Percentiles rank a stretch among this genome's conserved stretches.
Conservation (phyloP, 23 tunicate genomes). For the Ciona savignyi region DNA sequence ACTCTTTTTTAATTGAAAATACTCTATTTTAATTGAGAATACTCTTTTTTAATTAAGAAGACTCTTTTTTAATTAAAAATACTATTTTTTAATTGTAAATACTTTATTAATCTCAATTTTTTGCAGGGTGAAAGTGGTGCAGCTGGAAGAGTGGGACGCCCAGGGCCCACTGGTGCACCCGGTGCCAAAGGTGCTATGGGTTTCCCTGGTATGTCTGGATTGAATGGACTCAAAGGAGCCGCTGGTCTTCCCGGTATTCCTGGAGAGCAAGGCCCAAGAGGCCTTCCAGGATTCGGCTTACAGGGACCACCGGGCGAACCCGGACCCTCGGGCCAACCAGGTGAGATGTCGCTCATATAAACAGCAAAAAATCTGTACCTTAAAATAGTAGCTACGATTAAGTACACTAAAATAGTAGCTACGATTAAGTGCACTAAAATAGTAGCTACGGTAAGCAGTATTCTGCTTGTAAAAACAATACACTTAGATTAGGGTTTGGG, state of each 20-base stretch:
- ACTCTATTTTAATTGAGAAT: too few species aligned
- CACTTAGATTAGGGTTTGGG: neutral
- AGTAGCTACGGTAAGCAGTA: too few species aligned
- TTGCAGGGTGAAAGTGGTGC: constrained; percentile 56
- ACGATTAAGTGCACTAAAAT: too few species aligned
- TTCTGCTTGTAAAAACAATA: too few species aligned
- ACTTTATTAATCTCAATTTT: neutral
- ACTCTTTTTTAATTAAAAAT: neutral
- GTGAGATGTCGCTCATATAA: neutral
- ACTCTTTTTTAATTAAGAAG: too few species aligned
- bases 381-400: too few species aligned
- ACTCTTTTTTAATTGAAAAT: too few species aligned
- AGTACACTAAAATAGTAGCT: too few species aligned
- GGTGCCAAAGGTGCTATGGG: constrained; percentile 76
- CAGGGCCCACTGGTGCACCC: constrained; percentile 39
- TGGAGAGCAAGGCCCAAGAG: constrained; percentile 57
- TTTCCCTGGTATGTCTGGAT: constrained; percentile 58
- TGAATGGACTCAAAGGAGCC: constrained; percentile 54
- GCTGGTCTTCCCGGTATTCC: constrained; percentile 55
- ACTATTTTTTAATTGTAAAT: neutral
- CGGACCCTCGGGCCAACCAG: constrained; percentile 62
- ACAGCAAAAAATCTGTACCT: neutral
- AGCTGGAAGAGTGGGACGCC: constrained; percentile 43
- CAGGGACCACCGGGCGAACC: constrained; percentile 43
- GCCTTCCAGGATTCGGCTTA: constrained; percentile 43